Percentiles rank a stretch among this genome's conserved stretches.
phyloP scores from a whole-genome alignment of 2,113 vertebrate species.

The Clarias gariepinus region DNA sequence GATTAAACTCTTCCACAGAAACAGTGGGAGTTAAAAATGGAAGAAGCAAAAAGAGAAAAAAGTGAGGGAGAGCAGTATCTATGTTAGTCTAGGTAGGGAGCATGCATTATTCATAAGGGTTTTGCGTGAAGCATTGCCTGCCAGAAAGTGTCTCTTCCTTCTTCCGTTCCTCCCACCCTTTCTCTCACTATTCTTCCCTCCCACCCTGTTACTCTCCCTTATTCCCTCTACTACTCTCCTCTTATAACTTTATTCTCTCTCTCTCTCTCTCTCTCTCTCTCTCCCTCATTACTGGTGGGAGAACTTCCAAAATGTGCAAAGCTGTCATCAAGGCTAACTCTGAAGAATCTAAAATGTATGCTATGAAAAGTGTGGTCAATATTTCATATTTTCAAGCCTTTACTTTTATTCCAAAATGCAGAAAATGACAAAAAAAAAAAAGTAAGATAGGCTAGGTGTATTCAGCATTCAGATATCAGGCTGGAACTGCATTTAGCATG shows the following conservation, averaged over 20 bases:
- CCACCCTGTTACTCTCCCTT: constrained; percentile 59
- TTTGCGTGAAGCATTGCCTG: constrained; percentile 75
- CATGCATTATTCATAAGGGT: constrained; percentile 77
- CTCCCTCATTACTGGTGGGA: constrained; percentile 5
- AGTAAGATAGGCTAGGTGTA: neutral
- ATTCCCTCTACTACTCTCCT: constrained; percentile 57
- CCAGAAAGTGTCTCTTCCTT: constrained; percentile 60
- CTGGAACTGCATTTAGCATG: neutral
- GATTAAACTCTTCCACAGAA: constrained; percentile 75
- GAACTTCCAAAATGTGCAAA: constrained; percentile 17
- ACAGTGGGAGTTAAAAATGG: constrained; percentile 71
- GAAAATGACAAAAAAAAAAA: neutral
- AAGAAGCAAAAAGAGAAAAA: constrained; percentile 64
- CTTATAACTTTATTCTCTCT: constrained; percentile 29
- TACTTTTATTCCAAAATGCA: neutral
- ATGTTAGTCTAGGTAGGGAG: constrained; percentile 63
- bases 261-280: neutral
- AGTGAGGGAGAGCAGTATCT: constrained; percentile 53
- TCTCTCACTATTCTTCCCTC: constrained; percentile 25
- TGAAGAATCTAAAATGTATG: constrained; percentile 3
- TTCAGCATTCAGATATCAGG: neutral
- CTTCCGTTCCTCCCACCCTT: constrained; percentile 58
- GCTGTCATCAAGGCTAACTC: neutral
- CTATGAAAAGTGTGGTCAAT: neutral
- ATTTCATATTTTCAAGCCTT: neutral